A percentile compares a stretch with the other conserved stretches of the same genome.
phyloP scores from a whole-genome alignment of 2,888 invertebrate species.

The Hecatera dysodea region DNA sequence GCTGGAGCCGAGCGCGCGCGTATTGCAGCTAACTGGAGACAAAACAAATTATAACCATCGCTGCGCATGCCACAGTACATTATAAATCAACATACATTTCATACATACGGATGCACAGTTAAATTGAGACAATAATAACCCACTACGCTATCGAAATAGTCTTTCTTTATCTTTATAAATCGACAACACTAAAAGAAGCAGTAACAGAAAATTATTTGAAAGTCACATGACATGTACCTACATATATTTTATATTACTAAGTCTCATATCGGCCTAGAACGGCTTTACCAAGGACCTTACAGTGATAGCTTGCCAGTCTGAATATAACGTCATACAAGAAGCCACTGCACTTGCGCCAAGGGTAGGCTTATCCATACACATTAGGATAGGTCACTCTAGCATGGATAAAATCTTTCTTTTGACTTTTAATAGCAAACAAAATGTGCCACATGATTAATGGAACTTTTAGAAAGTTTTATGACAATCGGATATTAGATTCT shows the following conservation, averaged over 20 bases:
- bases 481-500: too few species aligned
- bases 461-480: too few species aligned
- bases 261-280: not conserved
- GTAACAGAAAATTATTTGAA: not conserved
- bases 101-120: not conserved
- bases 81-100: too few species aligned
- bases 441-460: too few species aligned
- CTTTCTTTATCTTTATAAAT: not conserved
- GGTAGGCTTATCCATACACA: not conserved
- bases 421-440: too few species aligned
- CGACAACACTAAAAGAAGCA: slow-evolving; percentile 4
- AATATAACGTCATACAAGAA: not conserved
- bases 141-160: slow-evolving; percentile 9
- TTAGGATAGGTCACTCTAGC: too few species aligned
- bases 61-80: slow-evolving; percentile 46
- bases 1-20: slow-evolving; percentile 44
- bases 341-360: not conserved
- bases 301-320: not conserved
- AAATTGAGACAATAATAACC: not conserved
- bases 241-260: not conserved
- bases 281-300: not conserved
- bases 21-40: slow-evolving; percentile 68
- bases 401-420: too few species aligned
- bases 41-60: slow-evolving; percentile 68
- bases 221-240: not conserved